Evolutionary conservation across 2,797 vertebrate species (phyloP).

Genomic region (Aselliscus stoliczkanus): DNA sequence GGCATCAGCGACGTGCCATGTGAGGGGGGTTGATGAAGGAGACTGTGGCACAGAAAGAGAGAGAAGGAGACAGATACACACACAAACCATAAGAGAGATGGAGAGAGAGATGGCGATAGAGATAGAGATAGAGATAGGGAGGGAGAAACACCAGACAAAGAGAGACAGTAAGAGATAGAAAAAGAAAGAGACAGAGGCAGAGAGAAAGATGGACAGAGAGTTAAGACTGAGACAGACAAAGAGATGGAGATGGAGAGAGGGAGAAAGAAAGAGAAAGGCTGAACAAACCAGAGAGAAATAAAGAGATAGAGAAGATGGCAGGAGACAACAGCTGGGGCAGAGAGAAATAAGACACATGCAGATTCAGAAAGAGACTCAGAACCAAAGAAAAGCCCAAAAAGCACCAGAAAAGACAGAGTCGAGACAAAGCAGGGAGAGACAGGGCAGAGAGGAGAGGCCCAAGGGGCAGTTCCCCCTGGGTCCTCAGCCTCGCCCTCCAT

Average conservation of each 20-base stretch:
- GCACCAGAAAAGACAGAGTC: background rate
- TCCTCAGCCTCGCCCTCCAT: background rate
- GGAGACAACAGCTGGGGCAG: background rate
- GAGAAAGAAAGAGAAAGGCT: no score
- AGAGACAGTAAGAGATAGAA: background rate
- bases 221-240: background rate
- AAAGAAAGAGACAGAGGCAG: background rate
- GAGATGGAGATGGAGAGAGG: background rate
- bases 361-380: background rate
- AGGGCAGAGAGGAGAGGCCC: background rate
- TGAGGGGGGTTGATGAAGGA: background rate
- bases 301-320: background rate
- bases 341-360: background rate
- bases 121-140: background rate
- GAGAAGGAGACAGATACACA: background rate
- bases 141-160: background rate
- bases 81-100: background rate
- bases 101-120: conserved; percentile 35
- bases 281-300: background rate
- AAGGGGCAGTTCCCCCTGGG: no score
- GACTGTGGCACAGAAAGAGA: background rate
- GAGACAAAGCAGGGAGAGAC: background rate
- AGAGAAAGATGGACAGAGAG: background rate
- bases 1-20: background rate
- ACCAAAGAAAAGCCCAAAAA: background rate